A percentile compares a stretch with the other conserved stretches of the same genome.
These are phyloP conservation scores for Noctua comes DNA, from an alignment of 2,888 invertebrate genomes.

Conservation along the genomic window DNA sequence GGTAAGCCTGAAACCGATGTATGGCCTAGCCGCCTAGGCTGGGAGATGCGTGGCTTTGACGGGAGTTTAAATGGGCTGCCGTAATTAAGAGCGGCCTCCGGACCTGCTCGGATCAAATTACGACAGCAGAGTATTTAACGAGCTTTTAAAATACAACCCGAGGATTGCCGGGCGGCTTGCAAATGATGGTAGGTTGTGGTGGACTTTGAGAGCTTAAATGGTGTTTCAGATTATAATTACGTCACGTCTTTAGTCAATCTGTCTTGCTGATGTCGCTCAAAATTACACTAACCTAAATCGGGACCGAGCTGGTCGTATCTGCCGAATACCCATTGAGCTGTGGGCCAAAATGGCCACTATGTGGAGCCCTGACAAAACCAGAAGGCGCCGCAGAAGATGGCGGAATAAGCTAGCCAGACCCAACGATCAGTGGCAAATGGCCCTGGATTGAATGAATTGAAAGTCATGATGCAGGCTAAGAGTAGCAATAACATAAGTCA, in stretches of 20 bases:
- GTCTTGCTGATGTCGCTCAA: slow-evolving; percentile 4
- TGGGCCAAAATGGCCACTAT: neutral
- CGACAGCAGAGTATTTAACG: slow-evolving; percentile 54
- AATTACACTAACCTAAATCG: neutral
- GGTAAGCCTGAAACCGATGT: slow-evolving; percentile 44
- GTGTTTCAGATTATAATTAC: neutral
- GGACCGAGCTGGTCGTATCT: neutral
- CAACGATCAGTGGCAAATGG: neutral
- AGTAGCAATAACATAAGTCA: neutral
- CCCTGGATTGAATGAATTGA: neutral
- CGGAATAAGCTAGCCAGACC: no score
- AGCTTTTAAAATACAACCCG: slow-evolving; percentile 58
- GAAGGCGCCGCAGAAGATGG: neutral
- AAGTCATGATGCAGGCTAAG: neutral
- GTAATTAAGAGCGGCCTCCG: slow-evolving; percentile 54
- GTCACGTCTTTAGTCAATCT: neutral
- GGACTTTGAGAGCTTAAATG: neutral
- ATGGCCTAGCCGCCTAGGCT: slow-evolving; percentile 30
- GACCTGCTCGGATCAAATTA: slow-evolving; percentile 40
- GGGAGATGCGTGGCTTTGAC: slow-evolving; percentile 49
- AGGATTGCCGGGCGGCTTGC: slow-evolving; percentile 9
- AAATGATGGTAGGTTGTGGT: slow-evolving; percentile 5
- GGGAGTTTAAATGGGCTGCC: slow-evolving; percentile 49
- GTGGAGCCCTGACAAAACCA: neutral
- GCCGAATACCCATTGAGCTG: neutral